phyloP scores from a whole-genome alignment of 2,797 vertebrate species.

The Luscinia luscinia region DNA sequence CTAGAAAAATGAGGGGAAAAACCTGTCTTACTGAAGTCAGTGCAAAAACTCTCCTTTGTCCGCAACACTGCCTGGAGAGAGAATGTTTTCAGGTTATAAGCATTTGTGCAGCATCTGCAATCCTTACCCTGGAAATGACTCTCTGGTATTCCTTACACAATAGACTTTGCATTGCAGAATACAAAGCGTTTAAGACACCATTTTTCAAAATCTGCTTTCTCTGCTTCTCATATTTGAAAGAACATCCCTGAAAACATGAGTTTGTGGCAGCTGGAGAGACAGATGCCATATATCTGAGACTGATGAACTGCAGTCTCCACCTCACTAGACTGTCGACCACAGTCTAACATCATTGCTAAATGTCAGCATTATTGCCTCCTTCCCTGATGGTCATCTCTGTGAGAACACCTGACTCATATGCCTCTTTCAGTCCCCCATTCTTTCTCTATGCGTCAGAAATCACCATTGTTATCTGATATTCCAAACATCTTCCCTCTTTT shows the following conservation, averaged over 20 bases:
- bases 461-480: neutral
- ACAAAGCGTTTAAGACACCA: neutral
- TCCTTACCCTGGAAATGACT: neutral
- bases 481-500: neutral
- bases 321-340: neutral
- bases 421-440: neutral
- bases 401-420: neutral
- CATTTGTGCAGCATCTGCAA: neutral
- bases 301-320: neutral
- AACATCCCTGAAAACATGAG: neutral
- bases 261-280: neutral
- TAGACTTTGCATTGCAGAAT: neutral
- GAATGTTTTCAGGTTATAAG: neutral
- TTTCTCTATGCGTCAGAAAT: neutral
- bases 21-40: neutral
- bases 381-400: constrained; percentile 12
- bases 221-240: neutral
- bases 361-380: neutral
- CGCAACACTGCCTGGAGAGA: neutral
- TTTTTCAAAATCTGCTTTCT: neutral
- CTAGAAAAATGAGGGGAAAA: neutral
- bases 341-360: neutral
- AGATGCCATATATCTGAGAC: neutral
- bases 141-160: neutral
- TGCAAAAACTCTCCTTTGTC: neutral